A percentile compares a stretch with the other conserved stretches of the same genome.
These are phyloP conservation scores for Philantomba maxwellii DNA, from an alignment of 2,113 vertebrate species.

Conservation along the genomic window DNA sequence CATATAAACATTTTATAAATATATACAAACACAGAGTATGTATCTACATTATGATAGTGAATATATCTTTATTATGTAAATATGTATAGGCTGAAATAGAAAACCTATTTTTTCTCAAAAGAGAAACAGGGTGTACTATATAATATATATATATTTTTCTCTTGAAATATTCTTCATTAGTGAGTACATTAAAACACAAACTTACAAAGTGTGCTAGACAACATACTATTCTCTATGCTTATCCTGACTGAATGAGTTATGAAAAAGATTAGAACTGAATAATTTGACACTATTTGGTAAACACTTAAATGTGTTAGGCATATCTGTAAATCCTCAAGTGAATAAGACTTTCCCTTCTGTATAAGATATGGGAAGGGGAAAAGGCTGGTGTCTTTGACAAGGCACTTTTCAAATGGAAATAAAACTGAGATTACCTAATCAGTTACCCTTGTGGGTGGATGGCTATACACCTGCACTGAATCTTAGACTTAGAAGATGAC, in stretches of 20 bases:
- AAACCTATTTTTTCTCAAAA: constrained; percentile 4
- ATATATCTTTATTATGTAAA: not conserved
- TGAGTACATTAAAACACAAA: constrained; percentile 26
- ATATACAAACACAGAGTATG: not conserved
- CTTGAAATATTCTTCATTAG: constrained; percentile 17
- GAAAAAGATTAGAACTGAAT: constrained; percentile 25
- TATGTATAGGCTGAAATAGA: not conserved
- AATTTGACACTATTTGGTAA: constrained; percentile 64
- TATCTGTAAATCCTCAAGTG: constrained; percentile 51
- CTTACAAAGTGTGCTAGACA: not conserved
- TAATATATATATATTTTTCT: not conserved
- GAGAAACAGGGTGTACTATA: not conserved
- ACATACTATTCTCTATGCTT: not conserved
- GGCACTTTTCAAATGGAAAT: constrained; percentile 62
- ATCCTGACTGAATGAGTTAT: not conserved
- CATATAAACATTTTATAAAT: constrained; percentile 33
- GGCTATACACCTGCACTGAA: not conserved
- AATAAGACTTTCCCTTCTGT: constrained; percentile 13
- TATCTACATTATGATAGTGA: not conserved
- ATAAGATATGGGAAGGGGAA: not conserved
- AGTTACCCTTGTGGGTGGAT: constrained; percentile 27
- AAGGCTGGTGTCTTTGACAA: constrained; percentile 29
- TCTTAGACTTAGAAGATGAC: constrained; percentile 67
- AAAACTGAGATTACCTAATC: constrained; percentile 46
- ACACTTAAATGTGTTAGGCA: constrained; percentile 56